These are phyloP conservation scores for Oscheius onirici DNA, from an alignment of 2,888 invertebrate genomes.

Conservation along the genomic window DNA sequence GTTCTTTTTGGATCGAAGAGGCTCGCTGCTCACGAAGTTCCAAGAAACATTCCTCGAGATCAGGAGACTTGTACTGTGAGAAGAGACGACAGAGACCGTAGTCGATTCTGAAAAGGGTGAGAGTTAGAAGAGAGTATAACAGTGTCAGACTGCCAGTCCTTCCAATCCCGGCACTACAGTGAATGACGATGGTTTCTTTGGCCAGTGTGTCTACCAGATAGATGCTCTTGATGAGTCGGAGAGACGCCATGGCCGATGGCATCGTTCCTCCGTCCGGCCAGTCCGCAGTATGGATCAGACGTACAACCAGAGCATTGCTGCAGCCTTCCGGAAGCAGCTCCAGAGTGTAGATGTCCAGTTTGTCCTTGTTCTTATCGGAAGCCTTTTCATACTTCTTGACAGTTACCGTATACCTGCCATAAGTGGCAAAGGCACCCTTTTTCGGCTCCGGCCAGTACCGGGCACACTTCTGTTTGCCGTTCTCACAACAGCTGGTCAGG, in stretches of 20 bases:
- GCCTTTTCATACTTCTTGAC: too few relatives aligned
- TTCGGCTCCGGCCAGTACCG: slow-evolving; percentile 34
- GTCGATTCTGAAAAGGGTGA: neutral
- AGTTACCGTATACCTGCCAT: too few relatives aligned
- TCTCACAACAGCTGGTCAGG: slow-evolving; percentile 11
- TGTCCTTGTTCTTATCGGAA: too few relatives aligned
- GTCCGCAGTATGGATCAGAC: neutral
- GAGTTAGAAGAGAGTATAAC: too few relatives aligned
- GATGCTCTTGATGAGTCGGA: neutral
- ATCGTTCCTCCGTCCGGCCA: neutral
- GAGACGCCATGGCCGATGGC: neutral
- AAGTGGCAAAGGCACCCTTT: too few relatives aligned
- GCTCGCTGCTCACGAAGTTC: neutral
- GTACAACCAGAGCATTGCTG: neutral
- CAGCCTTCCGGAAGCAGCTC: neutral
- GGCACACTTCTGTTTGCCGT: slow-evolving; percentile 24
- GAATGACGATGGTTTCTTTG: neutral
- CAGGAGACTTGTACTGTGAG: neutral
- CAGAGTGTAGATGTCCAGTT: neutral
- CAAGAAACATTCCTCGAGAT: neutral
- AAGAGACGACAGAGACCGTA: neutral
- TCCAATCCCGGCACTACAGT: neutral
- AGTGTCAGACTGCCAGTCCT: neutral
- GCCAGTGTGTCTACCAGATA: neutral
- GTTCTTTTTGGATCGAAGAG: neutral